Conservation (phyloP, 2,888 invertebrate genomes). For the Automeris io region DNA sequence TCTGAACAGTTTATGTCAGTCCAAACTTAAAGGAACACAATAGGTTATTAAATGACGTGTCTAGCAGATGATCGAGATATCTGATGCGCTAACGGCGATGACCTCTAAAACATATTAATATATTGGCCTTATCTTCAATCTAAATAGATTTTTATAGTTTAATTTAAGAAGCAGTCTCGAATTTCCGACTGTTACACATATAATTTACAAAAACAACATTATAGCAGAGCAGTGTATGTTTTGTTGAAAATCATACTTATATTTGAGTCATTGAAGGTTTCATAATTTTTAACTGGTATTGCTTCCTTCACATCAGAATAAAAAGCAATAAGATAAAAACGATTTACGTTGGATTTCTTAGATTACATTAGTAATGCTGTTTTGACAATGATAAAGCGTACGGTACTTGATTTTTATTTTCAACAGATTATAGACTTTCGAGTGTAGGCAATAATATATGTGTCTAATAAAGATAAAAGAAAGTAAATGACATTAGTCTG, state of each 20-base stretch:
- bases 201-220: background rate
- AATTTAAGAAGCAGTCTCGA: background rate
- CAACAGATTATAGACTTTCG: background rate
- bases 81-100: slow-evolving; percentile 34
- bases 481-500: background rate
- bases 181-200: background rate
- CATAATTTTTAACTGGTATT: too few species aligned
- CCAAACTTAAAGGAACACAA: slow-evolving; percentile 33
- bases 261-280: too few species aligned
- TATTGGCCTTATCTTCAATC: background rate
- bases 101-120: slow-evolving; percentile 22
- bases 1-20: background rate
- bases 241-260: too few species aligned
- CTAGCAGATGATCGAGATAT: slow-evolving; percentile 34
- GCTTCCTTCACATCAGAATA: too few species aligned
- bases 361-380: background rate
- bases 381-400: background rate
- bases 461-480: background rate
- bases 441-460: background rate
- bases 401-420: background rate
- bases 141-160: background rate
- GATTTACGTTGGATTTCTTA: background rate
- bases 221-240: too few species aligned
- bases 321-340: too few species aligned
- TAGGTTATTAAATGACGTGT: slow-evolving; percentile 44